Base-by-base conservation (phyloP, 2,113 vertebrate genomes). In the Dicerorhinus sumatrensis region DNA sequence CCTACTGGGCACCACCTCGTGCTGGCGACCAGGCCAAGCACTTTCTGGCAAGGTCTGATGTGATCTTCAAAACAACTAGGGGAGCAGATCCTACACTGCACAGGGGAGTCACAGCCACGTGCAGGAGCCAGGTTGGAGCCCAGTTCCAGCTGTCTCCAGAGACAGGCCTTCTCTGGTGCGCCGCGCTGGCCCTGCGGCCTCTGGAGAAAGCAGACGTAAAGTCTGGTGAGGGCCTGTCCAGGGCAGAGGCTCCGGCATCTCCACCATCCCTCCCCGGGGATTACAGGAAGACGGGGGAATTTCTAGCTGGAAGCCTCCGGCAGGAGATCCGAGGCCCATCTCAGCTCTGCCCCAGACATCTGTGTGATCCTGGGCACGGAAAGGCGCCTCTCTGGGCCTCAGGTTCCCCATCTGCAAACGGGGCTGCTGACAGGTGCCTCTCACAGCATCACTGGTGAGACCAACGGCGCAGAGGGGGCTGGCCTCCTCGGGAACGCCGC, bases 21-120 rank as follows among this genome's bases (percentile, higher is more conserved):
- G 21, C 48, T 31, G 65, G 62, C 1, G 42, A 3, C 67, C 6
- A 1, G 39, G 48, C 8, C 58, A 33, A 17, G 46, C 16, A 4
- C 21, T 88, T 60, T 33, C 42, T 8, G 17, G 54, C 70, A 8
- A 46, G 25, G n/a, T 51, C 29, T 48, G 4, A 20, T 0, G 13
- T 14, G 58, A 76, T 3, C 4, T 27, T 39, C 75, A 13, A 8
- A 48, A 31, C 3, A 29, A 2, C 70, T 0, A 11, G 65, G 72
- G 39, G 48, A 23, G 14, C 42, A 33, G 91, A 23, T 12, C 2
- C 2, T 20, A 56, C 31, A 0, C 10, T 29, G 18, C 4, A 25
- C n/a, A 56, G 81, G 0, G 10, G 5, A 23, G 54, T 27, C 42
- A 14, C 4, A 36, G 89, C 73, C 5, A 3, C 46, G 20, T 0